Evolutionary conservation across 2,888 invertebrate genomes (phyloP), one percentile per base, ranked within the genome.

Genomic region (Archips crataeganus): DNA sequence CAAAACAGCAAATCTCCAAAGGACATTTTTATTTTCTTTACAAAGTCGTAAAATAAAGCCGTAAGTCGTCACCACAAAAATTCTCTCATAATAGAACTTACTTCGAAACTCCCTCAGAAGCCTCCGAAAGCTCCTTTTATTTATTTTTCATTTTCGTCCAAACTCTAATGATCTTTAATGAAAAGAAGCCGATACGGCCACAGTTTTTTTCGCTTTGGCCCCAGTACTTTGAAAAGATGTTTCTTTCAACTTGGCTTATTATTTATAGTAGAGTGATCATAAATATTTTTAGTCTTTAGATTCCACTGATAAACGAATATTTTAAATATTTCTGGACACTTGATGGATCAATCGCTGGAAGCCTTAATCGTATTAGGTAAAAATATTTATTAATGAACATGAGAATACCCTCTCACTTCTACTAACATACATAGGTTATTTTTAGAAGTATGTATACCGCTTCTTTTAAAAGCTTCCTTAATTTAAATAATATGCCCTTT

Each of bases 91-190:
- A 79, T 82, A 82, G 79, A 81, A 76, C 72, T 75, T 75, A 77
- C 75, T 75, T 76, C 75, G 65, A 75, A 82, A 78, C 79, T 81
- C 76, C 78, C 77, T 79, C 81, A 81, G 82, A 84, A 84, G 82
- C 84, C 79, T 81, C 86, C 85, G 83, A 84, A 78, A 80, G 82
- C 77, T 72, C 79, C 79, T 79, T 83, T 85, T 90, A 87, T 90
- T 89, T 89, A 87, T 90, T 87, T 90, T 88, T 82, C 87, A 87
- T 90, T 90, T 90, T 90, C 87, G 87, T 89, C 86, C 83, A 85
- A 89, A 87, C 88, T 91, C 90, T 92, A 92, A 93, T 92, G 93
- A 91, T 90, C 87, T 88, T 87, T 89, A 89, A 92, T 91, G 90
- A 92, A 92, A 90, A 87, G 90, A 86, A 86, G 86, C 85, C 89